A percentile compares a stretch with the other conserved stretches of the same genome.
Evolutionary conservation across 37 sponge, comb jelly and placozoan genomes (phyloP).

Genomic region (Hexactinellida sp.): DNA sequence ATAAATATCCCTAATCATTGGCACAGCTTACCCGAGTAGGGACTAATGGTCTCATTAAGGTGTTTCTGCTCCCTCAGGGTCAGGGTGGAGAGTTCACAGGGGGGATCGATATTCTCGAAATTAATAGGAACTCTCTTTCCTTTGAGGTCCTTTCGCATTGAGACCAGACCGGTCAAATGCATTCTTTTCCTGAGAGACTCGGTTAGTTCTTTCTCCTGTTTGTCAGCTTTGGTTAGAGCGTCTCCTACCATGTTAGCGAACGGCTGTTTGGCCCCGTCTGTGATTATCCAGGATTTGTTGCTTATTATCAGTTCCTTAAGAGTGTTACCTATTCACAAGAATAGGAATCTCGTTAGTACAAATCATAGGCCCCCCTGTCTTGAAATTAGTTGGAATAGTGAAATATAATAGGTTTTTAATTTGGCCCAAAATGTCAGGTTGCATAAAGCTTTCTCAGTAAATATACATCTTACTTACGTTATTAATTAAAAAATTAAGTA

Average conservation of each 20-base stretch:
- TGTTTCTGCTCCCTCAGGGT: neutral
- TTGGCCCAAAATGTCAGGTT: too few species aligned
- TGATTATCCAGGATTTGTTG: slow-evolving; percentile 15
- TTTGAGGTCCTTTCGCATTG: neutral
- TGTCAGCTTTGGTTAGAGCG: neutral
- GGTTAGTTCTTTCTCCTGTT: neutral
- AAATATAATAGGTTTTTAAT: too few species aligned
- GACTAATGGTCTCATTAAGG: neutral
- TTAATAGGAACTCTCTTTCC: neutral
- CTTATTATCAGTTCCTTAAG: neutral
- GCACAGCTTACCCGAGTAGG: neutral
- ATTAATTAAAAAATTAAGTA: too few species aligned
- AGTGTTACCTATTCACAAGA: neutral
- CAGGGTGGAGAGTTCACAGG: neutral
- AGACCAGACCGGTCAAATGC: neutral
- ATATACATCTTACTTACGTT: too few species aligned
- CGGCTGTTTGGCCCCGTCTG: neutral
- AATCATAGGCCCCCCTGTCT: too few species aligned
- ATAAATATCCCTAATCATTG: neutral
- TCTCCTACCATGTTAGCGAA: slow-evolving; percentile 3
- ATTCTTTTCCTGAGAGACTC: neutral
- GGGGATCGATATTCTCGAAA: neutral
- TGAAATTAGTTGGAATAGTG: too few species aligned
- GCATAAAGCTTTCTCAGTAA: too few species aligned
- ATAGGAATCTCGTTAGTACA: too few species aligned